Evolutionary conservation across 1,140 invertebrate species (phyloP), one percentile per base, ranked within the genome.

Genomic region (Trichomalopsis sarcophagae): DNA sequence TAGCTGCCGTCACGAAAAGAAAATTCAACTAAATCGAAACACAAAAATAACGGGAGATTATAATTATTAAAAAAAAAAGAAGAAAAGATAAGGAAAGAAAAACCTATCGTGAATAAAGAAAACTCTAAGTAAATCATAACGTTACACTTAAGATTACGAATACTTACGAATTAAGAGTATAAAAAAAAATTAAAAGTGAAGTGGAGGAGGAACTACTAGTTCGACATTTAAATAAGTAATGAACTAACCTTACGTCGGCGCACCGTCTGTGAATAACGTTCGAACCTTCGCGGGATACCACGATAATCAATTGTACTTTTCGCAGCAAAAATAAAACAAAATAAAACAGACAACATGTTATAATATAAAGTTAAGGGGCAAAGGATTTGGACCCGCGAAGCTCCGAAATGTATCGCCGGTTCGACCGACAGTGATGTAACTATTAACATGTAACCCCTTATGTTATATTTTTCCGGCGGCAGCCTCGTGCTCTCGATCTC

Each of bases 401-500:
- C 85, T 89, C 87, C 87, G 87, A 36, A 78, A 83, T 85, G 40
- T 62, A 62, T 85, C 76, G 79, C 68, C 85, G 87, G 84, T 86
- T 88, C 87, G 86, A 87, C 89, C 89, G 88, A 90, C 90, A 92
- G 91, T 92, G 91, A 92, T 93, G 91, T 92, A 92, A 92, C 89
- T 92, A 91, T 91, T 92, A 92, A 92, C 89, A 91, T 91, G 89
- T 93, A 93, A 92, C 84, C 89, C 89, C 87, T 92, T 92, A 92
- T 86, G 90, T 93, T 92, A 92, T 93, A 93, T 92, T 92, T 93
- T 92, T 90, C 88, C 89, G 92, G 90, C 91, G 91, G 90, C 92
- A 91, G 88, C 85, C 86, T 77, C 44, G 62, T 33, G 83, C 82
- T 84, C 88, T 85, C 88, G 86, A 86, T 86, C 81, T 82, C 87